Conservation (phyloP, 2,797 vertebrate genomes). For the Hafferia zeledoni region DNA sequence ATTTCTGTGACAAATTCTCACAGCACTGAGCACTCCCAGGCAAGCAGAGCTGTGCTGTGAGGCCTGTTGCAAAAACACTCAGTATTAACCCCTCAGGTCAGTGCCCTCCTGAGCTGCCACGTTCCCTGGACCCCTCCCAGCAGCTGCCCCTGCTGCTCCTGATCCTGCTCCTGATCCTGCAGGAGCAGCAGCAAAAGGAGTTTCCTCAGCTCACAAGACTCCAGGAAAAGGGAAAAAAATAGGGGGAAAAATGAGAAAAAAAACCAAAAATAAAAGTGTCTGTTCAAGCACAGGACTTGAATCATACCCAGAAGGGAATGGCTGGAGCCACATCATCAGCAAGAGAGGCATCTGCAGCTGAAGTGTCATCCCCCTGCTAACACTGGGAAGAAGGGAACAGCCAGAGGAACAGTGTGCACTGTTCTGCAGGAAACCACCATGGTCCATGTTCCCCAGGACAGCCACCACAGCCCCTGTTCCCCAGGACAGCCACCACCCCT, state of each 20-base stretch:
- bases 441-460: not conserved
- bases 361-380: rapidly evolving
- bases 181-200: not conserved
- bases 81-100: not conserved
- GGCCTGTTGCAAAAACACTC: not conserved
- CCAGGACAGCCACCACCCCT: too few relatives aligned
- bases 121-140: not conserved
- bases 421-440: not conserved
- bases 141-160: not conserved
- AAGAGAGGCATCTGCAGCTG: not conserved
- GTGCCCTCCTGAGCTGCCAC: not conserved
- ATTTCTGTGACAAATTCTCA: not conserved
- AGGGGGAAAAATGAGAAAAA: not conserved
- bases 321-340: not conserved
- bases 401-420: not conserved
- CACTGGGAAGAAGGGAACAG: not conserved
- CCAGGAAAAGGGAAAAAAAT: not conserved
- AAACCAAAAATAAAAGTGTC: not conserved
- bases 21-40: not conserved
- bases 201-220: not conserved
- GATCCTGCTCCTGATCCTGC: not conserved
- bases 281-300: not conserved
- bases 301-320: not conserved
- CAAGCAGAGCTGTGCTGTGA: not conserved
- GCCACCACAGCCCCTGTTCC: too few relatives aligned